Evolutionary conservation across 2,888 invertebrate genomes (phyloP).

Genomic region (Agrilus mali): DNA sequence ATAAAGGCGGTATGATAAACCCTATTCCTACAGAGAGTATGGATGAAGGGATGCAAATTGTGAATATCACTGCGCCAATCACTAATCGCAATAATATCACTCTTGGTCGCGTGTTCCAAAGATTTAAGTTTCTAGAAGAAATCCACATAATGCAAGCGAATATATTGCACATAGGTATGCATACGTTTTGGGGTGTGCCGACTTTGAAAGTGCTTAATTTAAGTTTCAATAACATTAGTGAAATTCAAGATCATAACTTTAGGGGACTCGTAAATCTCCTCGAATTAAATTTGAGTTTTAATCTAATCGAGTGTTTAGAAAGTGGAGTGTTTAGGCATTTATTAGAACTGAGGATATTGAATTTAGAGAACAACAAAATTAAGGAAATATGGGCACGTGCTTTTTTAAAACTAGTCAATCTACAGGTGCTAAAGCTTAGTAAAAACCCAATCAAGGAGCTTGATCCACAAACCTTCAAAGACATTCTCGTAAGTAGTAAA

Average conservation of each 20-base stretch:
- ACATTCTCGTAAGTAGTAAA: constrained; percentile 42
- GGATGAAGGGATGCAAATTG: constrained; percentile 49
- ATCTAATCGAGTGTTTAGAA: constrained; percentile 60
- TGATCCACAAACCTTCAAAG: constrained; percentile 67
- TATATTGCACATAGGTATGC: constrained; percentile 63
- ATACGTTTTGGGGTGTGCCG: constrained; percentile 70
- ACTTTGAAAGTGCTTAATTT: constrained; percentile 48
- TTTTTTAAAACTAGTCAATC: constrained; percentile 60
- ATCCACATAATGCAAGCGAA: constrained; percentile 60
- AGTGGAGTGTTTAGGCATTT: constrained; percentile 66
- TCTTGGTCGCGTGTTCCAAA: constrained; percentile 55
- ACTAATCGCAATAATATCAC: constrained; percentile 44
- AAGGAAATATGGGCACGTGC: constrained; percentile 56
- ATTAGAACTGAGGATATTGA: constrained; percentile 52
- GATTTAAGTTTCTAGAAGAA: constrained; percentile 48
- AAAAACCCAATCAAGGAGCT: constrained; percentile 61
- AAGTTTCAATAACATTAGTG: constrained; percentile 59
- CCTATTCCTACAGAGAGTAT: constrained; percentile 50
- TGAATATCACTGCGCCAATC: constrained; percentile 53
- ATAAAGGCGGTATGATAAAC: constrained; percentile 47
- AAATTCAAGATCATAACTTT: constrained; percentile 59
- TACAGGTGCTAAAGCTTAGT: constrained; percentile 60
- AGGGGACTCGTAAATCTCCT: constrained; percentile 61
- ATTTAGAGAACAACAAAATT: constrained; percentile 54
- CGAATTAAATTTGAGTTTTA: constrained; percentile 59